Evolutionary conservation across 2,113 vertebrate genomes (phyloP).

Genomic region (Ceratotherium simum): DNA sequence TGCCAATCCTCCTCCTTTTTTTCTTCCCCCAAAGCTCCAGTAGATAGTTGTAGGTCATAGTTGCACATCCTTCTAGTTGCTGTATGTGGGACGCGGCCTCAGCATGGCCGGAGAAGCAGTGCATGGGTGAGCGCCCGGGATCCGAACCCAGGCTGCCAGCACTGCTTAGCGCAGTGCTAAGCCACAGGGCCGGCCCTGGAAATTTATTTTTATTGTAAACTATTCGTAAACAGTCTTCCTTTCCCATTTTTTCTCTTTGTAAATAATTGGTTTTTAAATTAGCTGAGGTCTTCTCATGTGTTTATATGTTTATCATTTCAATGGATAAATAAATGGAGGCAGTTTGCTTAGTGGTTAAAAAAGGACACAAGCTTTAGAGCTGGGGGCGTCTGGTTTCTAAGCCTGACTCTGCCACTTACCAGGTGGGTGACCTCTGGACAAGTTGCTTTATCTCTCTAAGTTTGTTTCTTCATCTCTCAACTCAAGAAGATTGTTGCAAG

Average conservation of each 20-base stretch:
- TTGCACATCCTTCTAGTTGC: too few species aligned
- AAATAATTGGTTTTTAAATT: slow-evolving; percentile 37
- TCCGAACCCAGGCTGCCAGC: too few species aligned
- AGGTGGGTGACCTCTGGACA: background rate
- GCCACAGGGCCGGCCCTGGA: background rate
- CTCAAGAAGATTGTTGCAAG: background rate
- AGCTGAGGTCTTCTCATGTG: background rate
- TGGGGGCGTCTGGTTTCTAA: background rate
- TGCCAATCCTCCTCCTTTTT: too few species aligned
- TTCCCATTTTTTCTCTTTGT: background rate
- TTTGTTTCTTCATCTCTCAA: background rate
- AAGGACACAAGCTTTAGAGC: background rate
- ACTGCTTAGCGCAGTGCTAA: too few species aligned
- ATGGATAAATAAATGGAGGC: background rate
- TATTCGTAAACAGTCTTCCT: background rate
- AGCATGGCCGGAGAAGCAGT: too few species aligned
- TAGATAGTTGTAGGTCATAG: too few species aligned
- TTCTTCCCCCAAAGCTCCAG: too few species aligned
- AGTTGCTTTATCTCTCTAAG: background rate
- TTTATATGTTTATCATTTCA: background rate
- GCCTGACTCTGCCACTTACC: background rate
- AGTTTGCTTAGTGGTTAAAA: background rate
- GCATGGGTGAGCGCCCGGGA: too few species aligned
- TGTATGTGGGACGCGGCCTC: too few species aligned
- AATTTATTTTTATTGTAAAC: slow-evolving; percentile 12